Percentiles rank a stretch among this genome's conserved stretches.
These are phyloP conservation scores for Parascotia fuliginaria DNA, from an alignment of 2,888 invertebrate species.

Conservation along the genomic window DNA sequence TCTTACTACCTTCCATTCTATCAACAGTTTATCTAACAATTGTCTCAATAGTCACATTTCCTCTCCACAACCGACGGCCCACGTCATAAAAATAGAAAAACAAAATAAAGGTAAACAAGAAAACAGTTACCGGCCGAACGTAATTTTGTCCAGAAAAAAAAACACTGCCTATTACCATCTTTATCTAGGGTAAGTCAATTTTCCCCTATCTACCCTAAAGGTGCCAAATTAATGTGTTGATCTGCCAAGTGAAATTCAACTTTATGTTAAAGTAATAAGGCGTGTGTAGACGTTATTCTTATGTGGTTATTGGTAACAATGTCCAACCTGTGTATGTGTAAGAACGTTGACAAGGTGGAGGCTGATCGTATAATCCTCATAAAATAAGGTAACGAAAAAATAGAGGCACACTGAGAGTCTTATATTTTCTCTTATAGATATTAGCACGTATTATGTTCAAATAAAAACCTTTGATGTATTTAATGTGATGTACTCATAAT, in stretches of 20 bases:
- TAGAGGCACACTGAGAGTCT: conserved; percentile 56
- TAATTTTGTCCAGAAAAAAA: conserved; percentile 73
- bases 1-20: conserved; percentile 14
- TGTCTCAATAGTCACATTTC: conserved; percentile 35
- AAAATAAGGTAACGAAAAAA: conserved; percentile 80
- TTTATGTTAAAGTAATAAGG: conserved; percentile 36
- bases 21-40: conserved; percentile 31
- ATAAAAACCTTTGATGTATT: too few relatives aligned
- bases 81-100: conserved; percentile 56
- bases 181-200: conserved; percentile 84
- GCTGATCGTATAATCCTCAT: conserved; percentile 84
- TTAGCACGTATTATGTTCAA: too few relatives aligned
- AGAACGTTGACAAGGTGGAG: conserved; percentile 83
- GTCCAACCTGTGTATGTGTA: conserved; percentile 79
- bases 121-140: conserved; percentile 72
- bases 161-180: conserved; percentile 77
- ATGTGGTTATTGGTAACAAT: conserved; percentile 58
- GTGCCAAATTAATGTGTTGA: conserved; percentile 26
- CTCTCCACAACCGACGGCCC: conserved; percentile 16
- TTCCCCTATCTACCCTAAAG: conserved; percentile 66
- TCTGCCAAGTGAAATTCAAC: conserved; percentile 31
- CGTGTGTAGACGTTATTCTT: conserved; percentile 8
- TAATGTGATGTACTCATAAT: too few relatives aligned
- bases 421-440: too few relatives aligned
- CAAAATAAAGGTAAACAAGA: conserved; percentile 80